These are phyloP conservation scores for Crotalus viridis DNA, from an alignment of 2,113 vertebrate genomes.

Conservation along the genomic window DNA sequence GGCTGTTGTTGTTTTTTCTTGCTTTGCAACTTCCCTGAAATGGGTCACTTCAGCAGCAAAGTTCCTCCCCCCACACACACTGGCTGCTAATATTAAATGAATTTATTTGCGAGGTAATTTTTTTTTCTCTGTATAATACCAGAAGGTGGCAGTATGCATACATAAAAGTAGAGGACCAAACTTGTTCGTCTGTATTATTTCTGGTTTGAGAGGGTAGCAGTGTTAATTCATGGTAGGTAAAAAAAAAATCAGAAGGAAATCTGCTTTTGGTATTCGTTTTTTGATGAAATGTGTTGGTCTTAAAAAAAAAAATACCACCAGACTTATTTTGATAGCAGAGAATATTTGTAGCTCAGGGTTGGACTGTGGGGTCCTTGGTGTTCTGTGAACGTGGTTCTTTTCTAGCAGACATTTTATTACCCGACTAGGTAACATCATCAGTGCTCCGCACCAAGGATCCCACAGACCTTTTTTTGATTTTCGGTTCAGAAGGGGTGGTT, in stretches of 20 bases:
- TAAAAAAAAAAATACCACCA: background rate
- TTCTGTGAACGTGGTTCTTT: too few species aligned
- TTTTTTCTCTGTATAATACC: background rate
- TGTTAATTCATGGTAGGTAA: background rate
- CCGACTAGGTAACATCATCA: too few species aligned
- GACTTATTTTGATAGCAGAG: background rate
- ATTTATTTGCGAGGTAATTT: background rate
- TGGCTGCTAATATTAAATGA: background rate
- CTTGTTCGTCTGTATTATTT: background rate
- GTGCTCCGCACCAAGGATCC: too few species aligned
- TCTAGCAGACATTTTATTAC: too few species aligned
- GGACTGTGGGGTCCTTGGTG: too few species aligned
- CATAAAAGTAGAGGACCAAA: background rate
- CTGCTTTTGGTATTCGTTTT: background rate
- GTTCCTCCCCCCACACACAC: accelerated
- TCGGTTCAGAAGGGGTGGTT: too few species aligned
- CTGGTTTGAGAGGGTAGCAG: background rate
- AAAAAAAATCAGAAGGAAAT: background rate
- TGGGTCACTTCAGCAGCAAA: background rate
- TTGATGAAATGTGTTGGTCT: background rate
- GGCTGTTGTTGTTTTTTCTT: background rate
- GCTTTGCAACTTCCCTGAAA: background rate
- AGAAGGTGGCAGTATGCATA: background rate
- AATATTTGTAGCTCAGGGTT: too few species aligned
- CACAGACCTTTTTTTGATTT: too few species aligned